These are phyloP conservation scores for Artibeus jamaicensis DNA, from an alignment of 2,797 vertebrate species.

Conservation along the genomic window DNA sequence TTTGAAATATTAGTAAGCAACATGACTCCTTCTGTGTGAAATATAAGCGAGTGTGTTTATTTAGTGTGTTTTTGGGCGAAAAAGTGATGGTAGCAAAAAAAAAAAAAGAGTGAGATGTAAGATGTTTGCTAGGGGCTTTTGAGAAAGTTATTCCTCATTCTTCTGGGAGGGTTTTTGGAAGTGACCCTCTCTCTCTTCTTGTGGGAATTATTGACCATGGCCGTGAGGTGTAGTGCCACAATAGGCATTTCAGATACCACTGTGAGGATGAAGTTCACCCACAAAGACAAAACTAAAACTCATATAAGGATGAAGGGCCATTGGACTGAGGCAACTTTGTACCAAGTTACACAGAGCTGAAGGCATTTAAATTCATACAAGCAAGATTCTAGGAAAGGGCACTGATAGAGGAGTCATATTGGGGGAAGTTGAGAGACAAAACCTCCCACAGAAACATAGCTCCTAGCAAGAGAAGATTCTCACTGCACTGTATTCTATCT, in stretches of 20 bases:
- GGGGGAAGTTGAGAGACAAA: neutral
- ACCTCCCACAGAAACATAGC: neutral
- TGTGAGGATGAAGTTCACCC: neutral
- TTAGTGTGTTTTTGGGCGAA: neutral
- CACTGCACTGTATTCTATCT: neutral
- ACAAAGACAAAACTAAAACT: neutral
- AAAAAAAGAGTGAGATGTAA: neutral
- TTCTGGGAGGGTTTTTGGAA: neutral
- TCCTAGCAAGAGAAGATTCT: neutral
- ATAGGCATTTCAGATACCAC: neutral
- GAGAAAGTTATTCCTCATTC: neutral
- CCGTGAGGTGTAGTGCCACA: neutral
- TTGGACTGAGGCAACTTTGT: neutral
- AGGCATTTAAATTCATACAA: neutral
- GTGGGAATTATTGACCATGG: neutral
- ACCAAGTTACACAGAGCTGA: neutral
- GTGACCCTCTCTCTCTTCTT: neutral
- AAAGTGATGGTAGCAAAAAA: neutral
- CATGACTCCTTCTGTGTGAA: neutral
- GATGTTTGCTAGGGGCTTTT: neutral
- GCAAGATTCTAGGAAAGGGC: neutral
- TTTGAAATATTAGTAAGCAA: constrained; percentile 10
- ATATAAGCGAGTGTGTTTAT: neutral
- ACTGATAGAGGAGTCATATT: neutral
- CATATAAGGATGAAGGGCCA: neutral